A percentile compares a stretch with the other conserved stretches of the same genome.
These are phyloP conservation scores for Petrocephalus zakoni DNA, from an alignment of 2,113 vertebrate species.

Conservation along the genomic window DNA sequence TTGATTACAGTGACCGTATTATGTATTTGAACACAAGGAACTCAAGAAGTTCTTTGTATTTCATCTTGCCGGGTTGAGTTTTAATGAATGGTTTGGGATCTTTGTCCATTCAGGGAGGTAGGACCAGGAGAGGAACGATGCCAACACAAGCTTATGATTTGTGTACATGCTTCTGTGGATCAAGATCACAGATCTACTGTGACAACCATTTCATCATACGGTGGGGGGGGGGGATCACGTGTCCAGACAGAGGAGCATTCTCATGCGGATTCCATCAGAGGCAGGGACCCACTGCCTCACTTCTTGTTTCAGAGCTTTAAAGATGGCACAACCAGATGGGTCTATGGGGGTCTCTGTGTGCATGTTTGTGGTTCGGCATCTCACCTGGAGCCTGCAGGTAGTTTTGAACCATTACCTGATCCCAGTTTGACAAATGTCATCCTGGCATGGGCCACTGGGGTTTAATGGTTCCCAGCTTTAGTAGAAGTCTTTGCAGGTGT, in stretches of 20 bases:
- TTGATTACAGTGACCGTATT: neutral
- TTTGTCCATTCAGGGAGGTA: neutral
- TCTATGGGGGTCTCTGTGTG: neutral
- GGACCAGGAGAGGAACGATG: neutral
- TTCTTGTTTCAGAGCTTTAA: neutral
- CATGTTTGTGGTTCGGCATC: neutral
- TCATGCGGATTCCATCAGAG: neutral
- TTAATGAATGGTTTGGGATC: neutral
- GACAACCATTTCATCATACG: neutral
- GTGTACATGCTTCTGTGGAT: neutral
- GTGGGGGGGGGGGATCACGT: neutral
- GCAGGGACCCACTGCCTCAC: neutral
- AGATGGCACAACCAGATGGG: neutral
- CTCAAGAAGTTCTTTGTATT: neutral
- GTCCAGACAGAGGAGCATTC: neutral
- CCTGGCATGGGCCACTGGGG: neutral
- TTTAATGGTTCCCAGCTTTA: neutral
- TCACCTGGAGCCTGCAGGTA: neutral
- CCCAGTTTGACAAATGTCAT: neutral
- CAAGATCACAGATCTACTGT: neutral
- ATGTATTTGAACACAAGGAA: neutral
- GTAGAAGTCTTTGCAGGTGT: neutral
- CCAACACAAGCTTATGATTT: neutral
- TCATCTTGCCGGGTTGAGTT: neutral
- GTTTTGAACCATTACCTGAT: neutral